Conservation (phyloP, 2,888 invertebrate genomes). For the Acronicta alni region DNA sequence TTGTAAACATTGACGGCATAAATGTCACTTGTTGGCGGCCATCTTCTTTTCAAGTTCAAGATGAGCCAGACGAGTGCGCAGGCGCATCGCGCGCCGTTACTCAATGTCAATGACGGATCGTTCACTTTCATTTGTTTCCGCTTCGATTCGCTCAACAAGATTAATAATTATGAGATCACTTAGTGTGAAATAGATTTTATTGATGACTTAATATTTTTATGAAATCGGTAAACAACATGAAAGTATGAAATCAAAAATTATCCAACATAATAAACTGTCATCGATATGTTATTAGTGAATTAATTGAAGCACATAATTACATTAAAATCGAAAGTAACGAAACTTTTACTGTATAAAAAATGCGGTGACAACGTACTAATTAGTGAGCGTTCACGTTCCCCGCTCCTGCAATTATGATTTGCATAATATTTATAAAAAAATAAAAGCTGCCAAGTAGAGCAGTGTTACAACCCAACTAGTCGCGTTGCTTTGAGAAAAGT, state of each 20-base stretch:
- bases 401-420: conserved; percentile 56
- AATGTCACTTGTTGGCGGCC: conserved; percentile 70
- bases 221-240: conserved; percentile 9
- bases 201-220: conserved; percentile 11
- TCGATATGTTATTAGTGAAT: conserved; percentile 34
- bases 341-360: conserved; percentile 41
- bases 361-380: conserved; percentile 32
- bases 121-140: conserved; percentile 76
- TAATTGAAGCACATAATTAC: conserved; percentile 27
- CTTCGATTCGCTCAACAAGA: conserved; percentile 49
- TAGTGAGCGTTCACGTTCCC: conserved; percentile 30
- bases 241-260: not conserved
- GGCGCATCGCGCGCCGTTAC: conserved; percentile 63
- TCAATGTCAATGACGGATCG: conserved; percentile 81
- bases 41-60: conserved; percentile 81
- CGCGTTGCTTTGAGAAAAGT: conserved; percentile 75
- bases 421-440: conserved; percentile 57
- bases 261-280: conserved; percentile 28
- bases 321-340: conserved; percentile 42
- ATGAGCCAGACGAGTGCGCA: conserved; percentile 68
- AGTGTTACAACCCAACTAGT: conserved; percentile 71
- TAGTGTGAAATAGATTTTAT: not conserved
- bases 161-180: conserved; percentile 16
- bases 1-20: conserved; percentile 58
- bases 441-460: conserved; percentile 48